Base-by-base conservation (phyloP, 1,140 invertebrate genomes). In the Drosophila neocordata region DNA sequence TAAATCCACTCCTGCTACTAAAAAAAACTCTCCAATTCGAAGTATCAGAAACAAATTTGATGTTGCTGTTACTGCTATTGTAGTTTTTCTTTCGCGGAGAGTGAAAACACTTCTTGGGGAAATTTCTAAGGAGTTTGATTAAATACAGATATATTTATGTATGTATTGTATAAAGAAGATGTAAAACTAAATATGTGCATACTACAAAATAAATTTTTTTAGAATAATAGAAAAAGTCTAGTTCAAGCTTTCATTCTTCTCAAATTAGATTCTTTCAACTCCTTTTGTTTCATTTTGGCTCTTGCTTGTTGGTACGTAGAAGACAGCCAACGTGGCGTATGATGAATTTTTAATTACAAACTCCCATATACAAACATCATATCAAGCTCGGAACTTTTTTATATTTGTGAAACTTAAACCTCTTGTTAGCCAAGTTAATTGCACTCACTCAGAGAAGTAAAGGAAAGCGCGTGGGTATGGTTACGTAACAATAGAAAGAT, bases 271-370 rank as follows among this genome's bases (percentile, higher is more conserved):
- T 61, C 58, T 31, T n/a, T n/a, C n/a, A n/a, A n/a, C n/a, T n/a
- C n/a, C n/a, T n/a, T n/a, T n/a, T n/a, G n/a, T n/a, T n/a, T n/a
- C n/a, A n/a, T n/a, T n/a, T n/a, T n/a, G n/a, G n/a, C n/a, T n/a
- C n/a, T n/a, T n/a, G n/a, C n/a, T n/a, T n/a, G n/a, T n/a, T n/a
- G n/a, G n/a, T n/a, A n/a, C n/a, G n/a, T n/a, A n/a, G 56, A 34
- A 7, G 31, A 15, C 61, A 11, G 64, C 72, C 80, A 84, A 85
- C 73, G 63, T 87, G 78, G 82, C 82, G 82, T 85, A 85, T 87
- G 82, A 85, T 85, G 82, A 85, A 87, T 85, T 85, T 87, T 85
- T 85, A 87, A 85, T 85, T 85, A 87, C 82, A 73, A 64, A 52
- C 48, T n/a, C 57, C 35, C 44, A 59, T 7, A 51, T 31, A 65